Conservation (phyloP, 1,140 invertebrate species). For the Dolichoris vasculosae region DNA sequence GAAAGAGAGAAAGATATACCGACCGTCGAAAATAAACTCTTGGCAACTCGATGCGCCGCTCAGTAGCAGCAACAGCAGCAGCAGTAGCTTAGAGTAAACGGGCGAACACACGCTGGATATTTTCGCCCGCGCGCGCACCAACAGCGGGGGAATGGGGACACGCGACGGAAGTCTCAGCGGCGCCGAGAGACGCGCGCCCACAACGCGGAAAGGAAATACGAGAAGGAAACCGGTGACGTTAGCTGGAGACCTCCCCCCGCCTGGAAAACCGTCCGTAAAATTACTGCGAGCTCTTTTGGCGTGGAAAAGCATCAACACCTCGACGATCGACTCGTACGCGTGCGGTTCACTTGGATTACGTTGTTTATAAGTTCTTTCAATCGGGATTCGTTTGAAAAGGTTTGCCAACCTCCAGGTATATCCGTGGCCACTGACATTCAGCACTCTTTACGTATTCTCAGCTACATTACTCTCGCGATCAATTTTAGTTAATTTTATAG, state of each 20-base stretch:
- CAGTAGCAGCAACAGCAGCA: not conserved
- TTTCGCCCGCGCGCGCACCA: constrained; percentile 35
- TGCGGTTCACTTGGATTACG: not conserved
- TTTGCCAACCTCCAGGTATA: not conserved
- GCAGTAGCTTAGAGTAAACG: not conserved
- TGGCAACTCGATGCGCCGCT: constrained; percentile 38
- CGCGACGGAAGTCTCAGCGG: constrained; percentile 42
- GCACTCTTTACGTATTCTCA: not conserved
- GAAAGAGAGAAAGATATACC: not conserved
- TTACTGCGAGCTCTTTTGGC: not conserved
- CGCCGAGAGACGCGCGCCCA: not conserved
- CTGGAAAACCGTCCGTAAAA: constrained; percentile 25
- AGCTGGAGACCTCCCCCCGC: not conserved
- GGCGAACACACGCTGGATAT: constrained; percentile 40
- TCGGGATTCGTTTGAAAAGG: not conserved
- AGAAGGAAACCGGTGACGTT: constrained; percentile 36
- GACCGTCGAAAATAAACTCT: constrained; percentile 51
- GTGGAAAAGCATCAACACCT: not conserved
- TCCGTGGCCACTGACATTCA: not conserved
- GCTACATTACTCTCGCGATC: not conserved
- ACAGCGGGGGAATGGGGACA: constrained; percentile 44
- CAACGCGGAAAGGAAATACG: constrained; percentile 50
- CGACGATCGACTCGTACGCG: too few species aligned
- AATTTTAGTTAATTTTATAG: not conserved
- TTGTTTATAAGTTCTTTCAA: not conserved